Conservation (phyloP, 2,113 vertebrate genomes). For the Pseudonaja textilis region DNA sequence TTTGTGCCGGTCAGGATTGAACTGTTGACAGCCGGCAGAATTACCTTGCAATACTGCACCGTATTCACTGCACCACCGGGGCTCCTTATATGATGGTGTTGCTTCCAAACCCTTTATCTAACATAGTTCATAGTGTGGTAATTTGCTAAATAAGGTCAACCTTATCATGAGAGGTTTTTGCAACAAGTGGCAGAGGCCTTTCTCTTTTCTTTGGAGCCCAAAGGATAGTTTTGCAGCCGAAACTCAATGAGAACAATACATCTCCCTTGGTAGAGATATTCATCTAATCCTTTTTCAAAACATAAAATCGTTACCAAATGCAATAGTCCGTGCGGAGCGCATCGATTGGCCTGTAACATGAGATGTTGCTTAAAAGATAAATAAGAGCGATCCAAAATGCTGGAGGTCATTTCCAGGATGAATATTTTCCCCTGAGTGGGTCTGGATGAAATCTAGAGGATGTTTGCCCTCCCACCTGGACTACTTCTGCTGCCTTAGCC, state of each 20-base stretch:
- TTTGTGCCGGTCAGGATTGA: no score
- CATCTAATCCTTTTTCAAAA: conserved; percentile 26
- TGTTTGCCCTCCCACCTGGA: background rate
- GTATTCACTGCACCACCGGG: no score
- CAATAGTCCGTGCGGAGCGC: background rate
- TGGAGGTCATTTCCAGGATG: background rate
- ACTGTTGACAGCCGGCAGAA: no score
- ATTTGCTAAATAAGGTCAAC: background rate
- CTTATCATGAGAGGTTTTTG: background rate
- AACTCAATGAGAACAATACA: conserved; percentile 10
- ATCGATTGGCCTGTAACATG: conserved; percentile 14
- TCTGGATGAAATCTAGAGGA: background rate
- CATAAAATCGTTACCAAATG: conserved; percentile 1
- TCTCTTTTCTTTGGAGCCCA: background rate
- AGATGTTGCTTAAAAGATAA: background rate
- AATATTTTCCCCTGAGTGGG: background rate
- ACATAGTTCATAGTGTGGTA: background rate
- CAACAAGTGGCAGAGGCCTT: background rate
- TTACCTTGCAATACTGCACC: no score
- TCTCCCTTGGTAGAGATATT: background rate
- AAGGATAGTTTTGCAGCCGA: background rate
- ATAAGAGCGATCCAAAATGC: background rate
- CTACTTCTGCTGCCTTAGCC: background rate
- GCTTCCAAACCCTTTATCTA: background rate
- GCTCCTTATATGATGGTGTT: background rate